These are phyloP conservation scores for Todus mexicanus DNA, from an alignment of 2,797 vertebrate genomes.

Conservation along the genomic window DNA sequence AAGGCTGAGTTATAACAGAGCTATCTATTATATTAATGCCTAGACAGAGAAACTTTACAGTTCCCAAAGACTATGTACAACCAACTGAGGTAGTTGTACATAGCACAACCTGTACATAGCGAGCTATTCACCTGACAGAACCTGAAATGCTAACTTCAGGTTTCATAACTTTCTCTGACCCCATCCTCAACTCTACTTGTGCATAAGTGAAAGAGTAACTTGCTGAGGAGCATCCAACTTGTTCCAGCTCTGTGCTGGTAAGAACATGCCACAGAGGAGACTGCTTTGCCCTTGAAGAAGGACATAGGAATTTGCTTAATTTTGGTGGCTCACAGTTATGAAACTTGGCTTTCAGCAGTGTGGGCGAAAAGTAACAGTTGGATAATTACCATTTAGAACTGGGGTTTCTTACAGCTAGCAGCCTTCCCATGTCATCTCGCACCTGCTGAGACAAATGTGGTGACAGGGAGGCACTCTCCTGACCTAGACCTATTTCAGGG, in stretches of 20 bases:
- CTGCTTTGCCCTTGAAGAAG: not conserved
- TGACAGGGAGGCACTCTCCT: not conserved
- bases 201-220: conserved; percentile 5
- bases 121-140: not conserved
- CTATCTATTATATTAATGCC: not conserved
- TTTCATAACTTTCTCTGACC: not conserved
- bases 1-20: not conserved
- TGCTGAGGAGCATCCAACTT: not conserved
- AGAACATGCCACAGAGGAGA: not conserved
- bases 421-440: not conserved
- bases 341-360: not conserved
- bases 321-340: not conserved
- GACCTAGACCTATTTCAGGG: not conserved
- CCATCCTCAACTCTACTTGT: not conserved
- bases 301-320: not conserved
- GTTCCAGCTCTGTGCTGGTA: not conserved
- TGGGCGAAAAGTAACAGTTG: not conserved
- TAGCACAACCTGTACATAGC: not conserved
- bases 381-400: not conserved
- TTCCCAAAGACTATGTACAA: not conserved
- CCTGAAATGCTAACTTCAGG: not conserved
- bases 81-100: not conserved
- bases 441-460: not conserved
- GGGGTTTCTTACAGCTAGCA: not conserved
- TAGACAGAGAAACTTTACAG: not conserved